phyloP scores from a whole-genome alignment of 2,888 invertebrate genomes.

The Hedychridium roseum region DNA sequence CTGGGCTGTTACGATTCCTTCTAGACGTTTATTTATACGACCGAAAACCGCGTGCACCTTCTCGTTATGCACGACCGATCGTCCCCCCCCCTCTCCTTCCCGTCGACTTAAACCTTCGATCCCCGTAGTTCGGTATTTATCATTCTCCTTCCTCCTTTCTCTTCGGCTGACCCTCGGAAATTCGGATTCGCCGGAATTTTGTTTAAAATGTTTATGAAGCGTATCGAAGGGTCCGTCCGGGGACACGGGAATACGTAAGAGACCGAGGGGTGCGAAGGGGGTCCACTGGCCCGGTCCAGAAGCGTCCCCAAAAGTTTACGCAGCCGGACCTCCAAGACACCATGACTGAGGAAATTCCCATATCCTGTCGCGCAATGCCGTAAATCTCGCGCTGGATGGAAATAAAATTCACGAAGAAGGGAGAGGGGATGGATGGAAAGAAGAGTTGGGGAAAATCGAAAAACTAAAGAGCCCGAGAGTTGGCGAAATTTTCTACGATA shows the following conservation, averaged over 20 bases:
- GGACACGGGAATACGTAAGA: background rate
- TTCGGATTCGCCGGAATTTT: constrained; percentile 58
- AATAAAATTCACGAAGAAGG: constrained; percentile 31
- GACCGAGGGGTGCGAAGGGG: background rate
- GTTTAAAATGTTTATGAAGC: constrained; percentile 62
- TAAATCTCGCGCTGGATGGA: constrained; percentile 31
- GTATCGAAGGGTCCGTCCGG: constrained; percentile 52
- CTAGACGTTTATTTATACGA: too few relatives aligned
- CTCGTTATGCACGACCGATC: constrained; percentile 38
- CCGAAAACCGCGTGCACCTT: background rate
- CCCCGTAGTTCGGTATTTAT: too few relatives aligned
- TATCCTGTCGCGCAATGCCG: constrained; percentile 38
- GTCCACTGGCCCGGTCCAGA: constrained; percentile 29
- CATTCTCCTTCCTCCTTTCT: constrained; percentile 7
- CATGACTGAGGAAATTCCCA: constrained; percentile 42
- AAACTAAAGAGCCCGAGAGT: too few relatives aligned
- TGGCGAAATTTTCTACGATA: too few relatives aligned
- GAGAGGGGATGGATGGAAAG: constrained; percentile 12
- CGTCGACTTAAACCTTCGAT: background rate
- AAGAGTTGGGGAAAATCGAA: too few relatives aligned
- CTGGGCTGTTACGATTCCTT: too few relatives aligned
- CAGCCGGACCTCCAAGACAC: constrained; percentile 51
- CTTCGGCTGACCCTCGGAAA: constrained; percentile 31
- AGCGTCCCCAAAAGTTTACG: constrained; percentile 50
- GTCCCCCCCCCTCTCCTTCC: background rate